These are phyloP conservation scores for Meta bourneti DNA, from an alignment of 2,888 invertebrate genomes.

Conservation along the genomic window DNA sequence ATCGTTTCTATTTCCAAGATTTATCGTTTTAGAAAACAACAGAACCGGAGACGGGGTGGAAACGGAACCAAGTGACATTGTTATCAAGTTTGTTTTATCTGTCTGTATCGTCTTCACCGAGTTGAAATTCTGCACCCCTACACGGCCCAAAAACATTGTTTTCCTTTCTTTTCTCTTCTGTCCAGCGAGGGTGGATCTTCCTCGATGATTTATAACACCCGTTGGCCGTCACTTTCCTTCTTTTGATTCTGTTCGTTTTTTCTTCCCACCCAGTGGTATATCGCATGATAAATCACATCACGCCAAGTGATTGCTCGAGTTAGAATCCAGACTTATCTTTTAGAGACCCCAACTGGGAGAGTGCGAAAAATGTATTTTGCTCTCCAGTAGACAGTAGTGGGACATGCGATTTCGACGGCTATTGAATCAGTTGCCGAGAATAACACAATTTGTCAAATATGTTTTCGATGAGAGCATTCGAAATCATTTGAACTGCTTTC, in stretches of 20 bases:
- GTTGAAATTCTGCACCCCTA: background rate
- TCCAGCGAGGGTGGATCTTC: background rate
- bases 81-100: background rate
- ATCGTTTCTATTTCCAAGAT: background rate
- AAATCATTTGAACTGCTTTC: too few relatives aligned
- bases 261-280: background rate
- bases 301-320: background rate
- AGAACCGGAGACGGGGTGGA: background rate
- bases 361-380: background rate
- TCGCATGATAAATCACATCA: background rate
- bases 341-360: background rate
- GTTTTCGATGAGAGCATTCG: too few relatives aligned
- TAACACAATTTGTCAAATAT: too few relatives aligned
- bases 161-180: background rate
- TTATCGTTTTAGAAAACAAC: background rate
- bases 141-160: background rate
- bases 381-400: too few relatives aligned
- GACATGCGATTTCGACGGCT: too few relatives aligned
- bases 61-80: background rate
- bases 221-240: background rate
- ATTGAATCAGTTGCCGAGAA: too few relatives aligned
- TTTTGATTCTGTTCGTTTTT: background rate
- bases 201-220: background rate
- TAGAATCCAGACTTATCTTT: background rate
- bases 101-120: background rate